Evolutionary conservation across 2,797 vertebrate species (phyloP), one percentile per base, ranked within the genome.

Genomic region (Bradypodion ventrale): DNA sequence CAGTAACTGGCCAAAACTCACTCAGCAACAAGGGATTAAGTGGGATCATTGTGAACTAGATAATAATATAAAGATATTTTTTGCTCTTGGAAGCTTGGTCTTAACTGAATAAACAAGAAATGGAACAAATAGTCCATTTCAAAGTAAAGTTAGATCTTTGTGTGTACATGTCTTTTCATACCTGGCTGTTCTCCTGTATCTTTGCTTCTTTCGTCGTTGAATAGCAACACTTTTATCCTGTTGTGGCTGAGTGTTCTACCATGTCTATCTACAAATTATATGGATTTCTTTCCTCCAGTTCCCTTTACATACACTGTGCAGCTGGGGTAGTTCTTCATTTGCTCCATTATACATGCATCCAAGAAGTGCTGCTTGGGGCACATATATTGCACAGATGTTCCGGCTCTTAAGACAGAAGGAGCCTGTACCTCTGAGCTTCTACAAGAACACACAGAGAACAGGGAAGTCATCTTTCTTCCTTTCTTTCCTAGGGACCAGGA

Each of bases 251-350:
- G 42, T 87, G 40, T 92, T 84, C 87, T 90, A 88, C 89, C 87
- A 83, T 78, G 83, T 91, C 91, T 79, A 75, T 77, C 84, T 80
- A 90, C 90, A 90, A 91, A 92, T 93, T 88, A 88, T 19, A 84
- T 73, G 49, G 62, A 37, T 2, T 84, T 90, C 80, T 89, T 73
- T 80, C 84, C 83, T 90, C 82, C 83, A 82, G 0, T 83, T 91
- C 75, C 88, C 83, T 77, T 92, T 88, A 87, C 0, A 0, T 69
- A 88, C 23, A 82, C 32, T 1, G 0, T 1, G 15, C 81, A 93
- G 88, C 88, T 90, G 72, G 79, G 68, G 78, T 78, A 82, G 74
- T 80, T 88, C 89, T 85, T 90, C 75, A 79, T 89, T 90, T 87
- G 80, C 74, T 32, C 81, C 69, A 21, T 62, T 90, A 85, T 16